A percentile compares a stretch with the other conserved stretches of the same genome.
These are phyloP conservation scores for Sciaenops ocellatus DNA, from an alignment of 2,797 vertebrate species.

Conservation along the genomic window DNA sequence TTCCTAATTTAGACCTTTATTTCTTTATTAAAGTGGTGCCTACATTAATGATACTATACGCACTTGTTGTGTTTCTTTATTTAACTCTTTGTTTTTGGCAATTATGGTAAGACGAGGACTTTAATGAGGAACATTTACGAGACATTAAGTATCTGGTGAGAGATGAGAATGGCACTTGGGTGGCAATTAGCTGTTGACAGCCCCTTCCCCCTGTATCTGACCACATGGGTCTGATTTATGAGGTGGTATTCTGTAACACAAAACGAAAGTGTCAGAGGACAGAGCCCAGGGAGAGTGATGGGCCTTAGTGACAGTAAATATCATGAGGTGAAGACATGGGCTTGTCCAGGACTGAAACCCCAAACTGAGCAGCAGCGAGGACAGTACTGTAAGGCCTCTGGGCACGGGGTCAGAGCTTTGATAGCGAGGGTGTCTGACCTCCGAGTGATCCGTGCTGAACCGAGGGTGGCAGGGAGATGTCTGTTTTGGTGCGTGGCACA, in stretches of 20 bases:
- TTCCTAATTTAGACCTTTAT: slow-evolving; percentile 74
- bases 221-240: slow-evolving; percentile 68
- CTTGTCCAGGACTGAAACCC: slow-evolving; percentile 55
- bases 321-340: slow-evolving; percentile 60
- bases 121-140: slow-evolving; percentile 12
- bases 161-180: slow-evolving; percentile 26
- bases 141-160: slow-evolving; percentile 3
- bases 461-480: slow-evolving; percentile 52
- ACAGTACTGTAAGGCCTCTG: slow-evolving; percentile 24
- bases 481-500: slow-evolving; percentile 49
- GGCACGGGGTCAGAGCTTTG: slow-evolving; percentile 49
- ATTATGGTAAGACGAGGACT: background rate
- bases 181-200: slow-evolving; percentile 68
- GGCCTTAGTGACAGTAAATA: slow-evolving; percentile 55
- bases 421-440: slow-evolving; percentile 48
- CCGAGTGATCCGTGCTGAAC: slow-evolving; percentile 41
- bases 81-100: slow-evolving; percentile 5
- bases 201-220: slow-evolving; percentile 36
- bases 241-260: slow-evolving; percentile 55
- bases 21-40: slow-evolving; percentile 37
- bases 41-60: slow-evolving; percentile 19
- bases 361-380: slow-evolving; percentile 35
- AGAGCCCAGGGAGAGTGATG: slow-evolving; percentile 54
- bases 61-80: background rate
- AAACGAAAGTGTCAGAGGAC: slow-evolving; percentile 37